phyloP scores from a whole-genome alignment of 1,140 invertebrate genomes.

The Drosophila willistoni region DNA sequence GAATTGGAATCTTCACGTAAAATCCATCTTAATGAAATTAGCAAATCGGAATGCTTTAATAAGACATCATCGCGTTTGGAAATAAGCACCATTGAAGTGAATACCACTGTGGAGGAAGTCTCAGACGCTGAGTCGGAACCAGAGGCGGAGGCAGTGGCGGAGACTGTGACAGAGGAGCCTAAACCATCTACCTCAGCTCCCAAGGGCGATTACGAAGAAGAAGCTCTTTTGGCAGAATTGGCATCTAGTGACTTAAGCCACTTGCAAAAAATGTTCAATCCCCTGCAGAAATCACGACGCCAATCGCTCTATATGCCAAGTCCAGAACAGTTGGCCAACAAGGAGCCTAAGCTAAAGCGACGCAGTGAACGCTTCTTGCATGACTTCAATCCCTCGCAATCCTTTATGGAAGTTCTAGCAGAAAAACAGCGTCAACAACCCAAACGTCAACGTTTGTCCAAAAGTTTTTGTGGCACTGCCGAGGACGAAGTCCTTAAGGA shows the following conservation, averaged over 20 bases:
- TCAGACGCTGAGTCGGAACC: not conserved
- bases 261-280: constrained; percentile 64
- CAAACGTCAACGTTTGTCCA: constrained; percentile 65
- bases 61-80: constrained; percentile 45
- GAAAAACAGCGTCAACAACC: constrained; percentile 28
- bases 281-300: constrained; percentile 64
- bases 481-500: constrained; percentile 30
- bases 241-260: constrained; percentile 57
- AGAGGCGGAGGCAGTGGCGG: too few relatives aligned
- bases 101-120: constrained; percentile 26
- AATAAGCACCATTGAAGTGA: constrained; percentile 20
- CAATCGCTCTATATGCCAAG: constrained; percentile 51
- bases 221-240: constrained; percentile 41
- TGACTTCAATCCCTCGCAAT: constrained; percentile 72
- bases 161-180: not conserved
- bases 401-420: constrained; percentile 64
- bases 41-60: constrained; percentile 54
- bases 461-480: constrained; percentile 62
- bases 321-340: constrained; percentile 10
- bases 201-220: constrained; percentile 30
- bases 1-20: constrained; percentile 40
- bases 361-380: constrained; percentile 52
- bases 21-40: constrained; percentile 35
- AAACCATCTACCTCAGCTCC: not conserved
- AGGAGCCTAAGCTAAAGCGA: constrained; percentile 56